phyloP scores from a whole-genome alignment of 2,113 vertebrate genomes.

The Vanacampus margaritifer region DNA sequence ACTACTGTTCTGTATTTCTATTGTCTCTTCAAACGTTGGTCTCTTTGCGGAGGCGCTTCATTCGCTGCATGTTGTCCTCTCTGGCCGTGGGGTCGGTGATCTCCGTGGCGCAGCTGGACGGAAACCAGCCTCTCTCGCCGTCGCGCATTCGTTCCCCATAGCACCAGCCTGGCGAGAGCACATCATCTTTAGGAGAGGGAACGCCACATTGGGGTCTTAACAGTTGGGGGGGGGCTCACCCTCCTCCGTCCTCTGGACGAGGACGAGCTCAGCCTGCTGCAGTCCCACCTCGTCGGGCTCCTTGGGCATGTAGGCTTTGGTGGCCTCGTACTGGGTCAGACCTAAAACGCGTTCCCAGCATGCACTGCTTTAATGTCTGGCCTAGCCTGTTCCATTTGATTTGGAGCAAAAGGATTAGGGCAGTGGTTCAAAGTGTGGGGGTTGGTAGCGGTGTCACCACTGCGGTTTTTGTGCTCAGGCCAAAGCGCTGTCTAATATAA shows the following conservation, averaged over 20 bases:
- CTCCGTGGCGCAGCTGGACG: conserved; percentile 73
- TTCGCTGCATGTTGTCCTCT: conserved; percentile 82
- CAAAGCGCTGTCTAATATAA: too few species aligned
- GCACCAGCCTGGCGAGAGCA: conserved; percentile 68
- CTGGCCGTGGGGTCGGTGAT: conserved; percentile 82
- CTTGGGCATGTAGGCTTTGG: conserved; percentile 82
- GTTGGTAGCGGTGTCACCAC: too few species aligned
- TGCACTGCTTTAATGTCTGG: too few species aligned
- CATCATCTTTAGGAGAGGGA: not conserved
- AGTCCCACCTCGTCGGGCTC: conserved; percentile 84
- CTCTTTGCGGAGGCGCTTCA: conserved; percentile 88
- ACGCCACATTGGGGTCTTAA: not conserved
- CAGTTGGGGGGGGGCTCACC: conserved; percentile 66
- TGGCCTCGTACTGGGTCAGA: conserved; percentile 85
- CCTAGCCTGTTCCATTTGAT: not conserved
- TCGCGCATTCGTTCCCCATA: conserved; percentile 86
- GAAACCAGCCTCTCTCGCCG: conserved; percentile 89
- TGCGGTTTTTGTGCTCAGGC: too few species aligned
- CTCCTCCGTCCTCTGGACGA: conserved; percentile 79
- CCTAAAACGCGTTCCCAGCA: conserved; percentile 59
- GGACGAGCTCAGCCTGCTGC: conserved; percentile 84
- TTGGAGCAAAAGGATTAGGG: too few species aligned
- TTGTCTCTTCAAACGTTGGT: conserved; percentile 77
- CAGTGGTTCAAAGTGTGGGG: too few species aligned
- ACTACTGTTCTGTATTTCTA: not conserved